phyloP scores from a whole-genome alignment of 2,797 vertebrate species.

The Ctenochaetus hawaiiensis region DNA sequence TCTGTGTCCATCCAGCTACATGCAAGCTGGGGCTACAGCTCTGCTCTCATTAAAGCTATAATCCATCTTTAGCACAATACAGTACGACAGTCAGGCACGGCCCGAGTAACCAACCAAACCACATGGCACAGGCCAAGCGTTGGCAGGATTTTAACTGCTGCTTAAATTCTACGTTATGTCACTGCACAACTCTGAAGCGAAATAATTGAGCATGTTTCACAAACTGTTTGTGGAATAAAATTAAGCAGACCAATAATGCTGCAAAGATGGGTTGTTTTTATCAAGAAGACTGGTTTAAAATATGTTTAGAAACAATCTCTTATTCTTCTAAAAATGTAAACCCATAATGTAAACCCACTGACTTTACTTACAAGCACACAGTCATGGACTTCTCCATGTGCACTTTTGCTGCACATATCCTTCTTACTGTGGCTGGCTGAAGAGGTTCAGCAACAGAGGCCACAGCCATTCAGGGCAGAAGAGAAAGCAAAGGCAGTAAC shows the following conservation, averaged over 20 bases:
- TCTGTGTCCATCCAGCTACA: conserved; percentile 62
- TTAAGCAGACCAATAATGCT: not conserved
- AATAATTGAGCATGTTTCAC: conserved; percentile 4
- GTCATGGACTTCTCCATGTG: not conserved
- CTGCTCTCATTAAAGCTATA: conserved; percentile 68
- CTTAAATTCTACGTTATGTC: conserved; percentile 42
- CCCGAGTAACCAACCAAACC: conserved; percentile 19
- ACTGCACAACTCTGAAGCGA: conserved; percentile 31
- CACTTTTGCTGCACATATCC: too few relatives aligned
- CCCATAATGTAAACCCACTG: not conserved
- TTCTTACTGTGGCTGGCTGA: not conserved
- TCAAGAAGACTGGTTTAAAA: not conserved
- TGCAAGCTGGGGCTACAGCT: conserved; percentile 44
- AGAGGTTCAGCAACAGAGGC: conserved; percentile 5
- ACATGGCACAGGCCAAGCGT: conserved; percentile 30
- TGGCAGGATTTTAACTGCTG: conserved; percentile 37
- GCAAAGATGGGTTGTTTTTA: not conserved
- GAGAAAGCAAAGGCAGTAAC: conserved; percentile 40
- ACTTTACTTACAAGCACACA: not conserved
- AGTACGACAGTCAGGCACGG: conserved; percentile 33
- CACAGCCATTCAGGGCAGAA: conserved; percentile 29
- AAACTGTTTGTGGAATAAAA: not conserved
- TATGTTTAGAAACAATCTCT: not conserved
- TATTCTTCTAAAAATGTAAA: not conserved
- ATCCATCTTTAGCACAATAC: conserved; percentile 72